phyloP scores from a whole-genome alignment of 2,797 vertebrate genomes.

The Ctenochaetus hawaiiensis region DNA sequence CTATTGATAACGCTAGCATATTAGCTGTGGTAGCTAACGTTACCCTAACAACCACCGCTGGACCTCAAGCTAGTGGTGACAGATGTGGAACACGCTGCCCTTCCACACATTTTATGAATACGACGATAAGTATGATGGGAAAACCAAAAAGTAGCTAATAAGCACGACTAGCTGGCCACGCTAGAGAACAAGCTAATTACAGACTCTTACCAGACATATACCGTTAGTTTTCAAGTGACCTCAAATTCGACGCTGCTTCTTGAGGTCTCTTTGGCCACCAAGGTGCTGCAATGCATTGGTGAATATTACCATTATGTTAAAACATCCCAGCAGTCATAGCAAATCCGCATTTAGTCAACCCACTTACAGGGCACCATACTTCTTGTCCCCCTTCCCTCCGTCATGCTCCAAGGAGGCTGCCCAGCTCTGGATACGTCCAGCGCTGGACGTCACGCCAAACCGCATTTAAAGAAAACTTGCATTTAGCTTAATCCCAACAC shows the following conservation, averaged over 20 bases:
- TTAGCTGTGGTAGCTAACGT: neutral
- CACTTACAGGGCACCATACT: neutral
- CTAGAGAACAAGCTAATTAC: conserved; percentile 9
- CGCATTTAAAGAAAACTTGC: neutral
- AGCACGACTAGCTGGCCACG: neutral
- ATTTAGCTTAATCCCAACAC: no score
- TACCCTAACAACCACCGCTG: neutral
- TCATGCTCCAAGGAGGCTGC: neutral
- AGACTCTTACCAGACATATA: conserved; percentile 33
- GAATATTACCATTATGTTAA: neutral
- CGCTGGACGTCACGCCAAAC: neutral
- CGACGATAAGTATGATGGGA: neutral
- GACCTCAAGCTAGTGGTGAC: no score
- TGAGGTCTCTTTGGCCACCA: neutral
- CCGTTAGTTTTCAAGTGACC: conserved; percentile 46
- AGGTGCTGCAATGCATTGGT: neutral
- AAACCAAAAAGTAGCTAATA: neutral
- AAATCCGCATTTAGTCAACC: neutral
- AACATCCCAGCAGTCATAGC: neutral
- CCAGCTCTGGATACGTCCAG: neutral
- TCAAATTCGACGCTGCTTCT: conserved; percentile 17
- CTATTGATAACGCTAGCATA: neutral
- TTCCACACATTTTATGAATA: neutral
- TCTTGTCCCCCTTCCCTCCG: neutral
- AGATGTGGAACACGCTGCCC: neutral